Base-by-base conservation (phyloP, 2,797 vertebrate genomes). In the Bufotes viridis region DNA sequence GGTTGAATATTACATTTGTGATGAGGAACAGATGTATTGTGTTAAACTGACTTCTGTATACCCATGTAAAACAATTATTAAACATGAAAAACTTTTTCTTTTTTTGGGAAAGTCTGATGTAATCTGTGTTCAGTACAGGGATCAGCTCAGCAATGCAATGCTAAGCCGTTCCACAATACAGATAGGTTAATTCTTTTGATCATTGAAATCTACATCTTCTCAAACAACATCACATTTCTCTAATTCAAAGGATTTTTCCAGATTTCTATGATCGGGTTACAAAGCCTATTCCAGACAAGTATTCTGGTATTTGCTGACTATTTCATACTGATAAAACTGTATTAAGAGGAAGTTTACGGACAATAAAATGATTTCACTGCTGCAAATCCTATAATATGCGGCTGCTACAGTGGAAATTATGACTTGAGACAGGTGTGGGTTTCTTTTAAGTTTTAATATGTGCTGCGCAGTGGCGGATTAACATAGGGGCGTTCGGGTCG, bases 171-270 rank as follows among this genome's bases (percentile, higher is more conserved):
- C 29, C 70, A 51, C 18, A 81, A 51, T 81, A 72, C 34, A 74
- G 74, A 84, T 60, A 82, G 70, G 42, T 82, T 82, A 55, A 82
- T 65, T 76, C 81, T 69, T 87, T 87, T 87, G 72, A 83, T 83
- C 86, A 87, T 58, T 76, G 58, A 87, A 76, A 51, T 53, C 60
- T 72, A 22, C 26, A 82, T 87, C 78, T 65, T 75, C 69, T 81
- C 42, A 82, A 65, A 65, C 24, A 53, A 85, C 72, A 86, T 69
- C 51, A 81, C 18, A 76, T 82, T 87, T 63, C n/a, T 76, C 26
- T 1, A 75, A 75, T 82, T 72, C 49, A 76, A 78, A 53, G 70
- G 55, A 76, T 65, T 26, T 51, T 29, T 75, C 49, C 63, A 60
- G 49, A 34, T 69, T 34, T 78, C 72, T 69, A 42, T 42, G 53